A percentile compares a stretch with the other conserved stretches of the same genome.
Conservation (phyloP, 2,797 vertebrate species). For the Salarias fasciatus region DNA sequence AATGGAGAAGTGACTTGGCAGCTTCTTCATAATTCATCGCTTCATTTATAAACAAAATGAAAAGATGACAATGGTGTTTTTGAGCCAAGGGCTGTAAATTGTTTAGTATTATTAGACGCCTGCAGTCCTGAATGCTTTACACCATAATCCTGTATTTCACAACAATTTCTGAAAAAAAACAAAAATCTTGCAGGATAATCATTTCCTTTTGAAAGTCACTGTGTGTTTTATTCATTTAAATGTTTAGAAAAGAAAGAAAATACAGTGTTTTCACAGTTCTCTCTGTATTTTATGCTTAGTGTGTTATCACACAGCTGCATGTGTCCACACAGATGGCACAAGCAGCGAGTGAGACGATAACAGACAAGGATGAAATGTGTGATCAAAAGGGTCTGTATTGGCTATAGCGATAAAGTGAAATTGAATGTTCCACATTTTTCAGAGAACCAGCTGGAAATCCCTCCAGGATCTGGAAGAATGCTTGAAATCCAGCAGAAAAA, state of each 20-base stretch:
- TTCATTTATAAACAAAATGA: neutral
- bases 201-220: neutral
- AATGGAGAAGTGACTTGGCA: neutral
- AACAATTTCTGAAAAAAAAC: no score
- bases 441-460: slow-evolving; percentile 20
- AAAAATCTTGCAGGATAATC: no score
- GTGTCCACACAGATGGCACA: slow-evolving; percentile 1
- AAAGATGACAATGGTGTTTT: neutral
- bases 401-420: slow-evolving; percentile 22
- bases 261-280: neutral
- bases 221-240: neutral
- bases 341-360: slow-evolving; percentile 1
- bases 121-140: neutral
- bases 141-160: no score
- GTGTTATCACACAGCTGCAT: slow-evolving; percentile 9
- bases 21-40: neutral
- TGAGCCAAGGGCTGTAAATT: neutral
- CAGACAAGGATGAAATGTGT: neutral
- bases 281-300: neutral
- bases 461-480: slow-evolving; percentile 1
- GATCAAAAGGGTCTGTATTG: slow-evolving; percentile 14
- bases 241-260: neutral
- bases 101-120: neutral
- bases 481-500: slow-evolving; percentile 16
- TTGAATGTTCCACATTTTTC: slow-evolving; percentile 31